phyloP scores from a whole-genome alignment of 2,888 invertebrate species.

The Thysanoteuthis rhombus region DNA sequence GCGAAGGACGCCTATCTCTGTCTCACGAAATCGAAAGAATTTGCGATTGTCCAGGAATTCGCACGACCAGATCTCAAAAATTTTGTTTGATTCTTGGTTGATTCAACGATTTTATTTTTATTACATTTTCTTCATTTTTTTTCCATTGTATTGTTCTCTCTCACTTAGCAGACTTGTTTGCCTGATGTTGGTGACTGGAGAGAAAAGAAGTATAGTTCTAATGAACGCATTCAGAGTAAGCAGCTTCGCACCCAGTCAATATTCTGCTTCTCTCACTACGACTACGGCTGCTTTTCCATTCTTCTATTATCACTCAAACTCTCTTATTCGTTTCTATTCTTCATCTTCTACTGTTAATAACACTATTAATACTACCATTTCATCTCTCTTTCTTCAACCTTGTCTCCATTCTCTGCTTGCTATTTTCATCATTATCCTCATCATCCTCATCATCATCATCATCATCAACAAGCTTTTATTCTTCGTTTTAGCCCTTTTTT shows the following conservation, averaged over 20 bases:
- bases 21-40: slow-evolving; percentile 12
- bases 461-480: too few species aligned
- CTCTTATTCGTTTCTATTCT: too few species aligned
- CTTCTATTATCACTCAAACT: neutral
- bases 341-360: too few species aligned
- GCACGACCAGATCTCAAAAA: neutral
- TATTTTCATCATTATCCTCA: too few species aligned
- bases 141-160: neutral
- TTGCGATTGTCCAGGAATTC: neutral
- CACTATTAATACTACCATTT: too few species aligned
- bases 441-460: too few species aligned
- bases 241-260: neutral
- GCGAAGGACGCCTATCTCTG: neutral
- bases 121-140: neutral
- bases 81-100: neutral
- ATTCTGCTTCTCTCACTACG: neutral
- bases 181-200: neutral
- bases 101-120: neutral
- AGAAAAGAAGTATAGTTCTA: neutral
- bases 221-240: neutral
- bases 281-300: neutral
- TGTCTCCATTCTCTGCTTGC: too few species aligned
- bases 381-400: too few species aligned
- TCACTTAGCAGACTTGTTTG: neutral
- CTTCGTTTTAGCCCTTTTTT: too few species aligned